Conservation (phyloP, 37 sponge, comb jelly and placozoan species). For the Chondrosia reniformis region DNA sequence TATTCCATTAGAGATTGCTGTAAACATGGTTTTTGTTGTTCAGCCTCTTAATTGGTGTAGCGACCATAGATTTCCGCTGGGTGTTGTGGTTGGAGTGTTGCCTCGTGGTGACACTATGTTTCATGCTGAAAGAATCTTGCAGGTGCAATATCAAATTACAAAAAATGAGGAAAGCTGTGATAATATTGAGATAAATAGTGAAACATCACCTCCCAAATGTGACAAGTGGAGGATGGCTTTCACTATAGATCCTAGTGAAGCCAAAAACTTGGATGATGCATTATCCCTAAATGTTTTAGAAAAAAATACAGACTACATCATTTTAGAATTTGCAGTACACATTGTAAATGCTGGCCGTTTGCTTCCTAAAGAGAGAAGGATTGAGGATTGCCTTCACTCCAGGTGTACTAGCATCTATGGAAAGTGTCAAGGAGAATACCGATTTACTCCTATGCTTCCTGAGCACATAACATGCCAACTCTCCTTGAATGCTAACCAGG, state of each 20-base stretch:
- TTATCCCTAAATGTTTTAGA: slow-evolving; percentile 21
- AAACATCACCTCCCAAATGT: not conserved
- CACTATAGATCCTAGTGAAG: slow-evolving; percentile 70
- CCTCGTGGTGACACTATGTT: slow-evolving; percentile 32
- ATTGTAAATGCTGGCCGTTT: slow-evolving; percentile 49
- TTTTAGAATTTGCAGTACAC: slow-evolving; percentile 51
- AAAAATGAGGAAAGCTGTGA: not conserved
- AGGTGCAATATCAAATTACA: slow-evolving; percentile 8
- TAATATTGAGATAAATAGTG: not conserved
- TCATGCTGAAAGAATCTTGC: slow-evolving; percentile 41
- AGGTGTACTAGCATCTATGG: slow-evolving; percentile 43
- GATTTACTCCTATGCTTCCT: slow-evolving; percentile 33
- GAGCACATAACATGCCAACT: slow-evolving; percentile 1
- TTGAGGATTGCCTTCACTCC: slow-evolving; percentile 8
- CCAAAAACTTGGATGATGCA: slow-evolving; percentile 68
- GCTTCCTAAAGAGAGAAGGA: not conserved
- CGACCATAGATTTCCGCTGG: slow-evolving; percentile 42
- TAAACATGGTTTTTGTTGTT: slow-evolving; percentile 49
- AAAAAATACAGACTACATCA: not conserved
- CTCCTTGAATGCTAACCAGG: not conserved
- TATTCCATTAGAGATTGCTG: slow-evolving; percentile 49
- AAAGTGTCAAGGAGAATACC: not conserved
- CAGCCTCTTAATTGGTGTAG: slow-evolving; percentile 31
- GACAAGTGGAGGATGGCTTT: slow-evolving; percentile 19
- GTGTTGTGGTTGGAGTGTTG: slow-evolving; percentile 36